Evolutionary conservation across 1,140 invertebrate species (phyloP), one percentile per base, ranked within the genome.

Genomic region (Anastrepha obliqua): DNA sequence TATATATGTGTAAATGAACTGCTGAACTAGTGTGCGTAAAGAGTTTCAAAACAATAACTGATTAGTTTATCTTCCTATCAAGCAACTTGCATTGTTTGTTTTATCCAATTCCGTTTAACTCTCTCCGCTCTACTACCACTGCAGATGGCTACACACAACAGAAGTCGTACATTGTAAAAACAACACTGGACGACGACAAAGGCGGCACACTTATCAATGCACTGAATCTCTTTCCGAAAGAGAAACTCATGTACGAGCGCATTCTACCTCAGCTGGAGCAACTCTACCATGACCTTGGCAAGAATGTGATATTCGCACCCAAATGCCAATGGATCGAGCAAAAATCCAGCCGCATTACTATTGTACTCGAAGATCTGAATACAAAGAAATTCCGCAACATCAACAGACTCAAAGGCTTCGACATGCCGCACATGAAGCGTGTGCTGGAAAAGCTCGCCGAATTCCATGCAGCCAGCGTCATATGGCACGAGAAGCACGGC

Each of bases 291-390:
- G 89, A 88, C 88, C 94, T 60, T 13, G 90, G 89, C 42, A 89
- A 88, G 29, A 44, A 87, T 7, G 88, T 92, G 0, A 90, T 89
- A 64, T 90, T 92, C 47, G 90, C 91, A 7, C 91, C 91, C 39
- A 92, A 92, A 85, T 92, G 91, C 64, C 89, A 89, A 39, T 91
- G 89, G 88, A 85, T 91, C 3, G 91, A 92, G 74, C 89, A 92
- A 67, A 87, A 92, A 0, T 89, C 90, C 9, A 91, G 90, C 1
- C 89, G 91, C 58, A 92, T 91, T 47, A 91, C 90, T 6, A 81
- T 95, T 20, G 92, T 95, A 0, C 90, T 95, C 1, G 95, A 95
- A 86, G 95, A 96, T 91, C 89, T 96, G 11, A 89, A 92, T n/a
- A 92, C 93, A 29, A 91, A 93, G 15, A 95, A 95, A 51, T 95